Evolutionary conservation across 2,113 vertebrate genomes (phyloP).

Genomic region (Pachypanchax playfairii): DNA sequence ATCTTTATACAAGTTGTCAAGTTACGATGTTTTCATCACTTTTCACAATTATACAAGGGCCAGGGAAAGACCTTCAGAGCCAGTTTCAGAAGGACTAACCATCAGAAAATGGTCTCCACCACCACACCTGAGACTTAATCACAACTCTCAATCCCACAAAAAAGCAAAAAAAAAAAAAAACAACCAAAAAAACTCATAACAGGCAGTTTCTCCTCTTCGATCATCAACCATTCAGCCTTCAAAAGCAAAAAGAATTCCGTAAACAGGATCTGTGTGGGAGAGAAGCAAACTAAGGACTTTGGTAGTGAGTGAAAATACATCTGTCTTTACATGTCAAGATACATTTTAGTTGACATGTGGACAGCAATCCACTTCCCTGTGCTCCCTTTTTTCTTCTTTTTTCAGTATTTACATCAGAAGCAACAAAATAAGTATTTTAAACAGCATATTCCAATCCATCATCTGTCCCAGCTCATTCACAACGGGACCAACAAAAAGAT

Average conservation of each 20-base stretch:
- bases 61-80: conserved; percentile 78
- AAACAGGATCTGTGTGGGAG: conserved; percentile 66
- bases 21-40: conserved; percentile 78
- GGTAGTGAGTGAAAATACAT: conserved; percentile 70
- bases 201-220: conserved; percentile 65
- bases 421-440: conserved; percentile 94
- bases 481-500: conserved; percentile 52
- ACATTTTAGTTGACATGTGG: conserved; percentile 74
- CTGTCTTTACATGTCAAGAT: conserved; percentile 70
- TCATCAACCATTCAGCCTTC: conserved; percentile 68
- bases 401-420: conserved; percentile 93
- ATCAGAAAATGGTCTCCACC: conserved; percentile 53
- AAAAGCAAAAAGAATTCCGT: conserved; percentile 52
- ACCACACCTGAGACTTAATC: conserved; percentile 53
- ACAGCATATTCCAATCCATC: conserved; percentile 86
- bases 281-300: conserved; percentile 73
- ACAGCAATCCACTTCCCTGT: conserved; percentile 80
- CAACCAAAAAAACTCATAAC: conserved; percentile 46
- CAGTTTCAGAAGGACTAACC: conserved; percentile 71
- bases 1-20: conserved; percentile 87
- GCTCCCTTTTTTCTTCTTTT: conserved; percentile 85
- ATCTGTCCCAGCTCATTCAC: conserved; percentile 53
- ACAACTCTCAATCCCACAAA: conserved; percentile 63
- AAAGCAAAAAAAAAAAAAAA: conserved; percentile 58
- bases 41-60: conserved; percentile 88